Conservation (phyloP, 1,140 invertebrate genomes). For the Zeugodacus cucurbitae region DNA sequence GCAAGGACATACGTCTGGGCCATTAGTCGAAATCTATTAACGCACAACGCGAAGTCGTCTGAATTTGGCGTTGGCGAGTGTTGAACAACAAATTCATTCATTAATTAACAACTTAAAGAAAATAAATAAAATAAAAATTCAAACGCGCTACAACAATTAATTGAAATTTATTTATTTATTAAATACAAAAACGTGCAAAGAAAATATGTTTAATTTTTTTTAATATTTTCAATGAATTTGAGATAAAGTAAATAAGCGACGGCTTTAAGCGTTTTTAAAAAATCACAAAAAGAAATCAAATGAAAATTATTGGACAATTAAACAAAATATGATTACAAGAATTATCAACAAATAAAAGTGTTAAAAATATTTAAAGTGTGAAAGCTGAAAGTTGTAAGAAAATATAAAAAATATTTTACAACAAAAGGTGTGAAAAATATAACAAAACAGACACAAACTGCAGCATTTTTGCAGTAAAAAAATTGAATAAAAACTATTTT, state of each 20-base stretch:
- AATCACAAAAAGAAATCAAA: not conserved
- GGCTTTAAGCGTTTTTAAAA: not conserved
- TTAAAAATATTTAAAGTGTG: conserved; percentile 29
- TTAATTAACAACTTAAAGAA: conserved; percentile 42
- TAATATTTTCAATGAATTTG: not conserved
- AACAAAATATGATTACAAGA: not conserved
- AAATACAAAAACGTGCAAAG: not conserved
- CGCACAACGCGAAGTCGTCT: conserved; percentile 66
- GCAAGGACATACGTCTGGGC: conserved; percentile 65
- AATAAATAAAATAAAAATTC: conserved; percentile 39
- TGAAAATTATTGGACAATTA: not conserved
- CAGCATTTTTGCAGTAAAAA: not conserved
- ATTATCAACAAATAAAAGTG: conserved; percentile 32
- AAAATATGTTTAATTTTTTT: conserved; percentile 31
- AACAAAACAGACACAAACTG: not conserved
- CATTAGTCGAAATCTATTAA: conserved; percentile 67
- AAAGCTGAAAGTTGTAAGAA: not conserved
- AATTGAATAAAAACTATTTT: not conserved
- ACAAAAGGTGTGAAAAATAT: not conserved
- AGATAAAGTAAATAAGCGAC: not conserved
- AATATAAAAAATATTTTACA: conserved; percentile 2
- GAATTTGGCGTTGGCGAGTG: conserved; percentile 8
- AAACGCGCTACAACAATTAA: conserved; percentile 16
- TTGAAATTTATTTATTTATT: conserved; percentile 15
- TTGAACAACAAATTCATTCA: conserved; percentile 24